Evolutionary conservation across 2,888 invertebrate genomes (phyloP).

Genomic region (Hirtodrosophila duncani): DNA sequence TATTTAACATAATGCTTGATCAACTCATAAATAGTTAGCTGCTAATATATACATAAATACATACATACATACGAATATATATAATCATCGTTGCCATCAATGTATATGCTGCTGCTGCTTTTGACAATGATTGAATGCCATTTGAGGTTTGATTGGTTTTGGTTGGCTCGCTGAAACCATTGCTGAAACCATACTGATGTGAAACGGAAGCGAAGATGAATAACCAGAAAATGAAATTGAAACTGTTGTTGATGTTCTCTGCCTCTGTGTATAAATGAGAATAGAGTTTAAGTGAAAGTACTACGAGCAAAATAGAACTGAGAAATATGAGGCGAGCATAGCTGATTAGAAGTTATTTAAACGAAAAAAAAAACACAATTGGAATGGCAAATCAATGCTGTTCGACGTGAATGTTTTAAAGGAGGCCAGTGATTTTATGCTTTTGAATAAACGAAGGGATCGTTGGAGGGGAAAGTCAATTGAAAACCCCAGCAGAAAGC

Average conservation of each 20-base stretch:
- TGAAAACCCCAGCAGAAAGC: too few relatives aligned
- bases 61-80: not conserved
- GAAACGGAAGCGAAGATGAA: conserved; percentile 5
- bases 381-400: too few relatives aligned
- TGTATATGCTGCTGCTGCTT: conserved; percentile 21
- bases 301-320: conserved; percentile 28
- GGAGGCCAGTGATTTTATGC: too few relatives aligned
- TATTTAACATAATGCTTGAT: conserved; percentile 43
- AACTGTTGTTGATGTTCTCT: conserved; percentile 16
- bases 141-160: conserved; percentile 54
- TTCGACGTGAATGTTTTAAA: too few relatives aligned
- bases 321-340: conserved; percentile 25
- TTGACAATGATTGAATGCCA: conserved; percentile 63
- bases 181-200: conserved; percentile 37
- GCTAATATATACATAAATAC: not conserved
- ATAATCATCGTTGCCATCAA: conserved; percentile 8
- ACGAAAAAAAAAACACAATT: conserved; percentile 3
- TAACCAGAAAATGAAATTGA: conserved; percentile 32
- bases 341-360: conserved; percentile 44
- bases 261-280: not conserved
- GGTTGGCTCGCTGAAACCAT: conserved; percentile 44
- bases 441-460: too few relatives aligned
- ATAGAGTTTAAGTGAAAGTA: conserved; percentile 7
- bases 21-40: conserved; percentile 40
- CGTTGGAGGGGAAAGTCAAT: too few relatives aligned